phyloP scores from a whole-genome alignment of 1,140 invertebrate species.

The Druon quercuslanigerum region DNA sequence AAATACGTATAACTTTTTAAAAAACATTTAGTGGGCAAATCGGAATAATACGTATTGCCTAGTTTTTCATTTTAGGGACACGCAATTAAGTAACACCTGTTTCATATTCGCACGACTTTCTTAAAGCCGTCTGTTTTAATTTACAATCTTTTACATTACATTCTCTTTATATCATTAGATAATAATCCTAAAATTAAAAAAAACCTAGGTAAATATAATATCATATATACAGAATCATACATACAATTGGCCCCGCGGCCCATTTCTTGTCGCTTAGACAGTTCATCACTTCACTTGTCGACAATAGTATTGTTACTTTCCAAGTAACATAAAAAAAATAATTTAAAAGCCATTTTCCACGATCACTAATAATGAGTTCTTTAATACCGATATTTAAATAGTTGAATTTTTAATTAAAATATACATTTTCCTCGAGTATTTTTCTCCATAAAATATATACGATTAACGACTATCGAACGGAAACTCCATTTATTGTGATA shows the following conservation, averaged over 20 bases:
- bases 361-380: slow-evolving; percentile 39
- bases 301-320: slow-evolving; percentile 33
- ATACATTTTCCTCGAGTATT: slow-evolving; percentile 6
- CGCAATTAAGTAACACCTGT: background rate
- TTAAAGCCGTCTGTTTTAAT: slow-evolving; percentile 46
- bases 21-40: too few species aligned
- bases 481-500: slow-evolving; percentile 84
- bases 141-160: slow-evolving; percentile 50
- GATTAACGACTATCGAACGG: slow-evolving; percentile 77
- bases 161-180: slow-evolving; percentile 5
- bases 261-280: slow-evolving; percentile 35
- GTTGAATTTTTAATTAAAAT: slow-evolving; percentile 27
- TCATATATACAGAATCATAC: slow-evolving; percentile 68
- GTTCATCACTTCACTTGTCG: slow-evolving; percentile 42
- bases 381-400: slow-evolving; percentile 45
- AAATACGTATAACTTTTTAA: too few species aligned
- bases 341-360: slow-evolving; percentile 37
- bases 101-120: slow-evolving; percentile 45
- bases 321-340: slow-evolving; percentile 39
- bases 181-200: slow-evolving; percentile 41
- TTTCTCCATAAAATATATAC: background rate
- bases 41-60: too few species aligned
- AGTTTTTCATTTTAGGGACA: too few species aligned
- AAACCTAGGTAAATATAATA: slow-evolving; percentile 47
- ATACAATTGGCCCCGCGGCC: slow-evolving; percentile 50